These are phyloP conservation scores for Lithobates pipiens DNA, from an alignment of 2,797 vertebrate species.

Conservation along the genomic window DNA sequence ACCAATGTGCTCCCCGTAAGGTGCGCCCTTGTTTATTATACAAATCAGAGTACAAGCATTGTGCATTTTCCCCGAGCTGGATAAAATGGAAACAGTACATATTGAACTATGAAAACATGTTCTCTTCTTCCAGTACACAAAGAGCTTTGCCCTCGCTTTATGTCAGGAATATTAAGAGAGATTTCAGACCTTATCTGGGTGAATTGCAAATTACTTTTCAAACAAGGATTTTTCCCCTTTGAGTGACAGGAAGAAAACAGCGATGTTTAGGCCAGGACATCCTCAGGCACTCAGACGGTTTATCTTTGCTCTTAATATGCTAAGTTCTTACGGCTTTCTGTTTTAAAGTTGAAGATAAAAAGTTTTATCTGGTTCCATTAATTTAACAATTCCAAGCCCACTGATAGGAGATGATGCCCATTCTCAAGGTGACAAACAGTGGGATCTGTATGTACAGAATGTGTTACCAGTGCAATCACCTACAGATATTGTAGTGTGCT, in stretches of 20 bases:
- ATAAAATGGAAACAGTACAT: neutral
- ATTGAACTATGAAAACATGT: neutral
- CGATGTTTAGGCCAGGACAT: conserved; percentile 62
- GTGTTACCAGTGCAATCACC: neutral
- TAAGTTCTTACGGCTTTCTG: conserved; percentile 65
- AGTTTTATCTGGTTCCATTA: conserved; percentile 38
- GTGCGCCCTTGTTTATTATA: neutral
- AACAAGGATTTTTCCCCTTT: conserved; percentile 64
- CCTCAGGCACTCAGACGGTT: conserved; percentile 64
- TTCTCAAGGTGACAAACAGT: conserved; percentile 50
- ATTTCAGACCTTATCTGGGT: conserved; percentile 67
- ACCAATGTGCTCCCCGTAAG: too few relatives aligned
- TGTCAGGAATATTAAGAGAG: conserved; percentile 63
- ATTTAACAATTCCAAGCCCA: conserved; percentile 1
- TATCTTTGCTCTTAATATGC: conserved; percentile 65
- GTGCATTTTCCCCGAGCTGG: neutral
- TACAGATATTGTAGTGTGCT: neutral
- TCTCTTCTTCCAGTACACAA: neutral
- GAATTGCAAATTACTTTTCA: conserved; percentile 72
- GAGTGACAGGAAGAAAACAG: conserved; percentile 66
- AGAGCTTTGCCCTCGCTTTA: conserved; percentile 28
- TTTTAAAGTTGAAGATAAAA: conserved; percentile 61
- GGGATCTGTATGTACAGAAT: neutral
- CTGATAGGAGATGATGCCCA: conserved; percentile 2
- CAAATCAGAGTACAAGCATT: neutral